phyloP scores from a whole-genome alignment of 2,797 vertebrate species.

The Leucoraja ocellata region DNA sequence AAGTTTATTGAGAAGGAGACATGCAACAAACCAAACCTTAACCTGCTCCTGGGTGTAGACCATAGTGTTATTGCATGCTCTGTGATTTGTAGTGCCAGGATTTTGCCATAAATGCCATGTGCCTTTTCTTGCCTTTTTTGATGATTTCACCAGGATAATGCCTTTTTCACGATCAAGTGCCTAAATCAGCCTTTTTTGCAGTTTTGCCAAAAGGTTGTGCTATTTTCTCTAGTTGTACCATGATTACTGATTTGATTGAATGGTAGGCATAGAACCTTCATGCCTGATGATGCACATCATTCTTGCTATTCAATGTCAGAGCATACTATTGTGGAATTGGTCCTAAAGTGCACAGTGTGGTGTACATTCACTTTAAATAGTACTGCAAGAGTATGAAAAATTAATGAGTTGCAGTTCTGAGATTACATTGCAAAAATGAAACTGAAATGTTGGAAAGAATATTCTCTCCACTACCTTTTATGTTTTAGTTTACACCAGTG shows the following conservation, averaged over 20 bases:
- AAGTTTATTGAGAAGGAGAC: neutral
- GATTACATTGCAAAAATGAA: neutral
- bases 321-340: neutral
- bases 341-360: neutral
- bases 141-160: too few relatives aligned
- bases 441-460: conserved; percentile 12
- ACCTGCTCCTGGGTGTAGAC: neutral
- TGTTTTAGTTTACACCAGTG: neutral
- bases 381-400: neutral
- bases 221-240: too few relatives aligned
- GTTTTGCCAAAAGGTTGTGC: too few relatives aligned
- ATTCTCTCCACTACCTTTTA: neutral
- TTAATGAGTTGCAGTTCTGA: neutral
- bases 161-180: too few relatives aligned
- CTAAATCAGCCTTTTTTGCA: too few relatives aligned
- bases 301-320: neutral
- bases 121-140: too few relatives aligned
- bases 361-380: neutral
- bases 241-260: neutral
- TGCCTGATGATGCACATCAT: neutral
- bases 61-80: neutral
- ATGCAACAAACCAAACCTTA: neutral
- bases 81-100: neutral
- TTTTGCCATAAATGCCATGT: too few relatives aligned
- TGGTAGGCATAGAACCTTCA: neutral